These are phyloP conservation scores for Sphinx pinastri DNA, from an alignment of 2,888 invertebrate species.

Conservation along the genomic window DNA sequence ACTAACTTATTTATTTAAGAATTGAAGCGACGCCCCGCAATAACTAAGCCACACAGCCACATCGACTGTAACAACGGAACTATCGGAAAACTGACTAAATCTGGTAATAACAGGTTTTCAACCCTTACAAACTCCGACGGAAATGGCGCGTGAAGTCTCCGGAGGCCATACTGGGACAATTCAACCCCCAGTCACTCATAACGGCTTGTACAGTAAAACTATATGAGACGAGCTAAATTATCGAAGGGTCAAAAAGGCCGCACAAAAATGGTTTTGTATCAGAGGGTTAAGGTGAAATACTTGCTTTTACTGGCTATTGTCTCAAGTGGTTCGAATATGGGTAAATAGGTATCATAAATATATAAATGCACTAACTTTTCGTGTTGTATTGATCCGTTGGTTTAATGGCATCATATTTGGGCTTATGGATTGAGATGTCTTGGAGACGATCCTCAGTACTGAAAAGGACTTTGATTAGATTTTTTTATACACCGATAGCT, in stretches of 20 bases:
- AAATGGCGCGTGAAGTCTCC: conserved; percentile 41
- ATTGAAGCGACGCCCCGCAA: no score
- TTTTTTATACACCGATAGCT: no score
- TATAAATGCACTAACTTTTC: no score
- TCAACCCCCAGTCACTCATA: conserved; percentile 20
- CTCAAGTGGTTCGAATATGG: no score
- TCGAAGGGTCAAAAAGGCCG: not conserved
- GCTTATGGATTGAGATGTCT: no score
- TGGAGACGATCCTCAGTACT: no score
- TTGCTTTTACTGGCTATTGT: not conserved
- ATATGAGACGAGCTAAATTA: conserved; percentile 19
- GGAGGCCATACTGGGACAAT: conserved; percentile 25
- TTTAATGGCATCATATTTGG: no score
- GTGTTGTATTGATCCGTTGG: no score
- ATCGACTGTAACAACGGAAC: not conserved
- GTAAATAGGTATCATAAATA: no score
- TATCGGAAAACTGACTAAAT: conserved; percentile 30
- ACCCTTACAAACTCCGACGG: conserved; percentile 34
- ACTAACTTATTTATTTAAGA: no score
- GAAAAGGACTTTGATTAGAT: no score
- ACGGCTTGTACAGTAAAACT: conserved; percentile 22
- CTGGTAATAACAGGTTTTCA: conserved; percentile 33
- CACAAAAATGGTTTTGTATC: not conserved
- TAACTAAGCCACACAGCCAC: not conserved
- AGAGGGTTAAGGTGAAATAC: not conserved